Base-by-base conservation (phyloP, 2,888 invertebrate genomes). In the Limnephilus auricula region DNA sequence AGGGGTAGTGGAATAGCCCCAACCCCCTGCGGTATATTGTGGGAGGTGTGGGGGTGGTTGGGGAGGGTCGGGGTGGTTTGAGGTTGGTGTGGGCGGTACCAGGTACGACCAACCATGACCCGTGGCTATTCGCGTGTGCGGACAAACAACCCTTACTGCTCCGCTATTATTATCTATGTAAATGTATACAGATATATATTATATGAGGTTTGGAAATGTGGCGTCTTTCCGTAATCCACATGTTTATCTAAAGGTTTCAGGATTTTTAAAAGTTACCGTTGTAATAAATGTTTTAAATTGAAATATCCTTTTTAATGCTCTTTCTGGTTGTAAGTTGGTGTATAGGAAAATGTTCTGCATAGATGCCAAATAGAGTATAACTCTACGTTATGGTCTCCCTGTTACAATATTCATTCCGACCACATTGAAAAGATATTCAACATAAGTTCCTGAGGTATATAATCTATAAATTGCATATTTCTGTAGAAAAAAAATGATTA, bases 101-200 rank as follows among this genome's bases (percentile, higher is more conserved):
- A 65, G 65, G 65, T 65, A 94, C 94, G 94, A 94, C 93, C 94
- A 94, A 94, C 94, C 95, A 95, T 95, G 95, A 94, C 95, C 95
- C 94, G 94, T 95, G 95, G 95, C 95, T 94, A 95, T 91, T 91
- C 91, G 91, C 91, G 91, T 91, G 91, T 88, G 88, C 87, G 91
- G 91, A 91, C 91, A 65, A 78, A 78, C 87, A 88, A 88, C 87
- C 87, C 87, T 88, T 78, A 78, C 87, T 79, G 15, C 87, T 25
- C 87, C 34, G 65, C 31, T 50, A 32, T 32, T 87, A 87, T 65
- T 65, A 87, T 65, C 50, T 87, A 65, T 34, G 25, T 30, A 65
- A 65, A 80, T 80, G 32, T 80, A 31, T 31, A 31, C 18, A 80
- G 13, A 80, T 31, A 80, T 13, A 80, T 80, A 80, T 80, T 65